Evolutionary conservation across 1,140 invertebrate genomes (phyloP), one percentile per base, ranked within the genome.

Genomic region (Brachionus plicatilis): DNA sequence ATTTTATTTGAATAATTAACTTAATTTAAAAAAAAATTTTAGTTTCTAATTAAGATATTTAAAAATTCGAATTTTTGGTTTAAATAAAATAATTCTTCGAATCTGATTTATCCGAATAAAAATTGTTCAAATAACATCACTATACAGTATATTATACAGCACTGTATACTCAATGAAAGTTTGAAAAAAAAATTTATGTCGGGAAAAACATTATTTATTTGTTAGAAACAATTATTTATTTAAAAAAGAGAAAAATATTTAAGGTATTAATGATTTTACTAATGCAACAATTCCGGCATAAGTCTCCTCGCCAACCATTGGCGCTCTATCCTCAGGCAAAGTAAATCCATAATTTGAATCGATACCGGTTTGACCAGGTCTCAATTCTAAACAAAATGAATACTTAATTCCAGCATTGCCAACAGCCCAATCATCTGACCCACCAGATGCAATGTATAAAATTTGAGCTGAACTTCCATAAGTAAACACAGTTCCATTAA

Each of bases 341-440:
- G 79, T 65, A 45, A 82, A 82, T 45, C 79, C 79, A 68, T 82
- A 82, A 68, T 43, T 43, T 24, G 53, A 27, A 68, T 82, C 79
- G 17, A 29, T 11, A 47, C 79, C 79, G 20, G 37, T 47, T 68
- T 82, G 79, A 45, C 79, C 79, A 27, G 83, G 83, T 56, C 68
- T 65, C 27, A 87, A 68, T 53, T 87, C 87, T 33, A 86, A 56
- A 12, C 85, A 85, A 50, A 83, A 86, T 1, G 86, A 53, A 24
- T 86, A 87, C 47, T 85, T 85, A 27, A 86, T 85, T 11, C 76
- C 75, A 20, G 85, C 85, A 29, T 37, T 47, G 2, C 82, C 78
- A n/a, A 37, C 43, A 41, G 85, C 84, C 86, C 86, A 87, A 75
- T 87, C 86, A 65, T 85, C 85, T 6, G 86, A 85, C 11, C 85